A percentile compares a stretch with the other conserved stretches of the same genome.
These are phyloP conservation scores for Cyrtonyx montezumae DNA, from an alignment of 2,113 vertebrate genomes.

Conservation along the genomic window DNA sequence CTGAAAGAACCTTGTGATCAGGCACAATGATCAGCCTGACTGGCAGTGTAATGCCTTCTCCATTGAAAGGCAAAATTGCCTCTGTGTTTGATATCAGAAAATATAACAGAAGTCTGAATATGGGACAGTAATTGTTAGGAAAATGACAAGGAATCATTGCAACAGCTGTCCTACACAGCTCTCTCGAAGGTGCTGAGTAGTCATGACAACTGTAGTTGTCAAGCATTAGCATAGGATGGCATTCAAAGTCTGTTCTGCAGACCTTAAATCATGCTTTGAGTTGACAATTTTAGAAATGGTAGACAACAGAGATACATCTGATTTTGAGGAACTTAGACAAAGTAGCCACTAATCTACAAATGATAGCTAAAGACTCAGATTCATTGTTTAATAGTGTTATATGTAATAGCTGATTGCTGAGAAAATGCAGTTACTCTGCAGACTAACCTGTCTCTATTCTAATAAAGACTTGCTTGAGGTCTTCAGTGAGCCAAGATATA, in stretches of 20 bases:
- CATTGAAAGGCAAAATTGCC: not conserved
- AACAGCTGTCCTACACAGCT: not conserved
- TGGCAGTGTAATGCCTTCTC: not conserved
- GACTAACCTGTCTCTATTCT: not conserved
- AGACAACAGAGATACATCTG: slow-evolving; percentile 11
- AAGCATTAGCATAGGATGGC: not conserved
- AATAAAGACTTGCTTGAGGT: slow-evolving; percentile 27
- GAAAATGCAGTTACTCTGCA: not conserved
- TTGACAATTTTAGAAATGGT: not conserved
- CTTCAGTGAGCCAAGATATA: not conserved
- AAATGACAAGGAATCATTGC: not conserved
- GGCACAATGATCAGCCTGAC: not conserved
- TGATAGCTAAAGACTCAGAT: not conserved
- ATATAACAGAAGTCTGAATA: not conserved
- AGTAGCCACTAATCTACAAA: not conserved
- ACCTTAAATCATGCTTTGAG: not conserved
- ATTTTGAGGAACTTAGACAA: not conserved
- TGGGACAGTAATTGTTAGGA: not conserved
- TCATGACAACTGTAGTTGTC: slow-evolving; percentile 1
- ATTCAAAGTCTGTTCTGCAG: not conserved
- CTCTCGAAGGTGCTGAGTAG: not conserved
- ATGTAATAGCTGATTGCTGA: not conserved
- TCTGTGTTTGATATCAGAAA: not conserved
- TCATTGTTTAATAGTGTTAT: not conserved
- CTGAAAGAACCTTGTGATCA: not conserved